These are phyloP conservation scores for Eilema sororculum DNA, from an alignment of 2,888 invertebrate genomes.

Conservation along the genomic window DNA sequence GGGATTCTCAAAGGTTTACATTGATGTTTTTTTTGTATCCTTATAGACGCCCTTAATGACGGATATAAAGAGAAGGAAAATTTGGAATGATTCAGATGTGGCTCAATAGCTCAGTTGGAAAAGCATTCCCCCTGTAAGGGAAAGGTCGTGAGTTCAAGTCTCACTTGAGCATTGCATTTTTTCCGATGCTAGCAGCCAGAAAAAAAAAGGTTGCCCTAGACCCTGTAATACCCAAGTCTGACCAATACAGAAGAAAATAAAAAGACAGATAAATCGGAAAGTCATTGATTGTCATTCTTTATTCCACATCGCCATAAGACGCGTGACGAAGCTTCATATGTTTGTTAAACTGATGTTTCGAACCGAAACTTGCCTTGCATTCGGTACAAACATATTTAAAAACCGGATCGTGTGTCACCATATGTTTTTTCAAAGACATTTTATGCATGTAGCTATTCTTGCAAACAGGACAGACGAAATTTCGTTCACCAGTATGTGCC, in stretches of 20 bases:
- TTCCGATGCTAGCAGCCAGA: too few species aligned
- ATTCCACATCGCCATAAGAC: background rate
- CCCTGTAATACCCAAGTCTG: too few species aligned
- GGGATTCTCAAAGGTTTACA: too few species aligned
- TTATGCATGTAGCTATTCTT: conserved; percentile 77
- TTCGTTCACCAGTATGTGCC: conserved; percentile 69
- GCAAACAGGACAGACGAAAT: conserved; percentile 74
- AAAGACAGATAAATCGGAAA: background rate
- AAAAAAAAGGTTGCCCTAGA: too few species aligned
- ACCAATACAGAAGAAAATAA: background rate
- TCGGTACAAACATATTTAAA: conserved; percentile 55
- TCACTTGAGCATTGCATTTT: too few species aligned
- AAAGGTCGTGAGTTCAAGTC: too few species aligned
- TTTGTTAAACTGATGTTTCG: conserved; percentile 22
- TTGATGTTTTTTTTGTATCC: too few species aligned
- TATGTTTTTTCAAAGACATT: conserved; percentile 74
- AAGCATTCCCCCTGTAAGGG: too few species aligned
- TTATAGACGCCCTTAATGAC: too few species aligned
- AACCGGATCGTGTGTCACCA: conserved; percentile 65
- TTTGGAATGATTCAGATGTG: too few species aligned
- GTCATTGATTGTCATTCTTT: background rate
- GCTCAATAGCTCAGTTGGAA: too few species aligned
- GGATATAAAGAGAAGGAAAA: too few species aligned
- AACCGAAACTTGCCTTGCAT: conserved; percentile 51
- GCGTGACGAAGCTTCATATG: conserved; percentile 41